Evolutionary conservation across 37 sponge, comb jelly and placozoan species (phyloP), one percentile per base, ranked within the genome.

Genomic region (Axinella damicornis): DNA sequence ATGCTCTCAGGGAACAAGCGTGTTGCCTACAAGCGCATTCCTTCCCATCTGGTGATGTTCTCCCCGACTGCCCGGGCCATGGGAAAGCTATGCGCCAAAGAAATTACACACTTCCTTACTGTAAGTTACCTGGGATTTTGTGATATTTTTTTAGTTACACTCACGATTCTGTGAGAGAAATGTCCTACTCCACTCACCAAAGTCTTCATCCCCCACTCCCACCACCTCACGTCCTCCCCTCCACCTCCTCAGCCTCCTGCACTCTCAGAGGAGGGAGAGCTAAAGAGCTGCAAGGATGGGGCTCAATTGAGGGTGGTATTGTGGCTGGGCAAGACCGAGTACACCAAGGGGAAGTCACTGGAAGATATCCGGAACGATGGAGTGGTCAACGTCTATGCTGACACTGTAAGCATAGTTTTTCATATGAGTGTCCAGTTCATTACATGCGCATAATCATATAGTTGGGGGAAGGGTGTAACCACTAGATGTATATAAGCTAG

Each of bases 301-400:
- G 87, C 95, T 20, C 92, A 93, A 73, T 61, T 99, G 53, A 82
- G 97, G 20, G 36, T 96, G 37, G 28, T 93, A 40, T 59, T 97
- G n/a, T 99, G 99, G 99, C 79, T 99, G 55, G 99, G 97, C 0
- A 78, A 91, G 70, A 95, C 91, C 74, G 71, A 92, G 32, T 73
- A 89, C 66, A 60, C 85, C 65, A 76, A n/a, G n/a, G n/a, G n/a
- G n/a, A n/a, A n/a, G n/a, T n/a, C n/a, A n/a, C n/a, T n/a, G n/a
- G n/a, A n/a, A n/a, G n/a, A n/a, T n/a, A n/a, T n/a, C n/a, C n/a
- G n/a, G n/a, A n/a, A n/a, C n/a, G 91, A 82, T 54, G 99, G 99
- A 16, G 87, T 91, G 58, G 71, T 99, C 14, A 90, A 95, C 14
- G 91, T 92, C 54, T 96, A 85, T 83, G 99, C 99, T 65, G 99